These are phyloP conservation scores for Nasonia longicornis DNA, from an alignment of 1,140 invertebrate species.

Conservation along the genomic window DNA sequence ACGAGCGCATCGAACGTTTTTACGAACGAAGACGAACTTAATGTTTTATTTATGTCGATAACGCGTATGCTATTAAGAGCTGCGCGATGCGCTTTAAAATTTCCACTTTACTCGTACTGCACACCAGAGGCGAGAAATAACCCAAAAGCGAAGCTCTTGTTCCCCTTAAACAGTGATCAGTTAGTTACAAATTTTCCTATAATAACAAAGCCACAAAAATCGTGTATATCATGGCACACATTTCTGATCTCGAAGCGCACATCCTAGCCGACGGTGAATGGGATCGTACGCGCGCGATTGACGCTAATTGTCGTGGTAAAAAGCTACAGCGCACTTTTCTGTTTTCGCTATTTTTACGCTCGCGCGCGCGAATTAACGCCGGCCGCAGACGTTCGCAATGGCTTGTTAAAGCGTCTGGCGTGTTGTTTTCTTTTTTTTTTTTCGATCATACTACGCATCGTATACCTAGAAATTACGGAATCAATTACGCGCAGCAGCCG, in stretches of 20 bases:
- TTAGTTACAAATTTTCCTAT: too few relatives aligned
- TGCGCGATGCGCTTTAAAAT: background rate
- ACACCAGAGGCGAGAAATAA: background rate
- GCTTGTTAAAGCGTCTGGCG: background rate
- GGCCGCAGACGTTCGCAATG: background rate
- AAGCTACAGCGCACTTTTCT: slow-evolving; percentile 11
- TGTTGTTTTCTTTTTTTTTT: background rate
- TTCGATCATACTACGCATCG: background rate
- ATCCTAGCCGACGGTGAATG: slow-evolving; percentile 6
- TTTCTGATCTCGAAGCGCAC: background rate
- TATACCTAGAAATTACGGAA: background rate
- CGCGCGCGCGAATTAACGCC: background rate
- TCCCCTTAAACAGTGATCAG: too few relatives aligned
- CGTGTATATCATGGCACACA: background rate
- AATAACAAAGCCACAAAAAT: background rate
- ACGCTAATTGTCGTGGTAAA: slow-evolving; percentile 41
- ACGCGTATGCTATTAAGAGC: background rate
- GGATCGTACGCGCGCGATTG: slow-evolving; percentile 22
- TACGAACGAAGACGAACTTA: background rate
- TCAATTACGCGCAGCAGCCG: background rate
- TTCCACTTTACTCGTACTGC: background rate
- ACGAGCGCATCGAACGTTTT: background rate
- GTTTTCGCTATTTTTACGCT: slow-evolving; percentile 15
- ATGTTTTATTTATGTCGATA: background rate
- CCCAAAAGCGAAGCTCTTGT: too few relatives aligned